Base-by-base conservation (phyloP, 2,888 invertebrate genomes). In the Nezara viridula region DNA sequence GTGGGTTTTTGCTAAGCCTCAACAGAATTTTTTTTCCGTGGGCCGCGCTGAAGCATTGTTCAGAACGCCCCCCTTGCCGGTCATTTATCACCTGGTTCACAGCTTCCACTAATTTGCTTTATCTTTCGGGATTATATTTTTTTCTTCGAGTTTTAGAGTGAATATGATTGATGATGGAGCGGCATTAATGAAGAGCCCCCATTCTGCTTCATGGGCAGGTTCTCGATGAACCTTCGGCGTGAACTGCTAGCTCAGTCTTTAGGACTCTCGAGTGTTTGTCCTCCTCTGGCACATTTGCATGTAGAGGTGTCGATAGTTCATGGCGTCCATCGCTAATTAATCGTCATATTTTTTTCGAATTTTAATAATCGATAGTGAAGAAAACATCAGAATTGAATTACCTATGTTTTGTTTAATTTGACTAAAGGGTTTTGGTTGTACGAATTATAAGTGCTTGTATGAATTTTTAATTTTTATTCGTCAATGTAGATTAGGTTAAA, bases 21-120 rank as follows among this genome's bases (percentile, higher is more conserved):
- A 60, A 37, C 66, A 32, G 32, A 40, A 77, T 40, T 81, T 81
- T 81, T 77, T 81, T 81, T 14, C 32, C 27, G 44, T n/a, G 44
- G 44, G 44, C 6, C 0, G 7, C 66, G 24, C 44, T 40, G n/a
- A 12, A 77, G 40, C 24, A 77, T 77, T 81, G 81, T 81, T 81
- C 81, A 12, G 3, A n/a, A n/a, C 81, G 0, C 37, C 9, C 77
- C 40, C 37, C 40, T 21, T 21, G 3, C 6, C 40, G n/a, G 21
- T 12, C 81, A 81, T 81, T 81, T 81, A 81, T 81, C 81, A 81
- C 81, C 81, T 44, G 81, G 3, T 3, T 21, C n/a, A n/a, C 81
- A 81, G 81, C 81, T 81, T 81, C 44, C 81, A 81, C 81, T 81
- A 81, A 81, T 81, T 81, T 81, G 81, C 81, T 81, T 81, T 81